Evolutionary conservation across 1,140 invertebrate genomes (phyloP), one percentile per base, ranked within the genome.

Genomic region (Ceratosolen solmsi): DNA sequence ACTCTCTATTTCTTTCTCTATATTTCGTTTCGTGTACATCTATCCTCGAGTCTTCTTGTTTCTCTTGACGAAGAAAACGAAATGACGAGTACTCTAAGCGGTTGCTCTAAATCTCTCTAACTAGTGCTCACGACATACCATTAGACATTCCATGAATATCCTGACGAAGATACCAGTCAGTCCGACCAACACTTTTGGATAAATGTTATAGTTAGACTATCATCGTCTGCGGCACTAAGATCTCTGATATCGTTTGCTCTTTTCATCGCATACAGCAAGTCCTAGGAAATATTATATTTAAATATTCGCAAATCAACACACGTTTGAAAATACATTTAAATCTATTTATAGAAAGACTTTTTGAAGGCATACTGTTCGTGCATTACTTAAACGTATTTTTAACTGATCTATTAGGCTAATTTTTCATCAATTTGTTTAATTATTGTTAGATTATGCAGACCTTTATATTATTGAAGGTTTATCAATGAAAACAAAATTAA

Each of bases 101-200:
- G 76, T 68, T 56, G 70, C 84, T 83, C 84, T 86, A 83, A 86
- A 86, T 84, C 85, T 82, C 73, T 80, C 60, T 70, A 9, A 25
- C 49, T 49, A 36, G 49, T 56, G 36, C 51, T 63, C 51, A 41
- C 70, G 54, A 51, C 65, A 41, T 80, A n/a, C n/a, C n/a, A 88
- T 88, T 88, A 88, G 83, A 79, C 85, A 88, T 88, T 88, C 87
- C 84, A 88, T 88, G 87, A 88, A 88, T 88, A 87, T 87, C 82
- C 80, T 85, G 86, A 74, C 83, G 83, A 85, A 63, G 38, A 68
- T 13, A 79, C 76, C 80, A 72, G 56, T 41, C 51, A 38, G 49
- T 76, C 41, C 73, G 33, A 38, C 75, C 49, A 8, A n/a, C 1
- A 51, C 17, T 77, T 33, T 22, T 15, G 33, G 27, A 41, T 20